These are phyloP conservation scores for Crocallis elinguaria DNA, from an alignment of 2,888 invertebrate species.

Conservation along the genomic window DNA sequence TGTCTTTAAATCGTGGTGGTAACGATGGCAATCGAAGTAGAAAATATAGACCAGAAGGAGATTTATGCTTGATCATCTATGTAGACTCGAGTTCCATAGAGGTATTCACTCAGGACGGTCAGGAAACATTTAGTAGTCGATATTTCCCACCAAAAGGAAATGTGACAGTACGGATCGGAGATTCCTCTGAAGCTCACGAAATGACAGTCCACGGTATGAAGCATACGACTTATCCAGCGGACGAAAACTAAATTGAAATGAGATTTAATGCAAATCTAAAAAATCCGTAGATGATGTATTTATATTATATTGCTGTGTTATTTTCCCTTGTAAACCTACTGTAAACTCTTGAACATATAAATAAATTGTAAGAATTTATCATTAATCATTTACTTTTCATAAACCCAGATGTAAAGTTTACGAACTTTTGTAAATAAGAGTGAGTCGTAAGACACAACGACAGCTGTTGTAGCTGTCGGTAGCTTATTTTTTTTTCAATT, in stretches of 20 bases:
- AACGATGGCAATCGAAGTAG: constrained; percentile 61
- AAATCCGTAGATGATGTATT: neutral
- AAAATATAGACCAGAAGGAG: constrained; percentile 52
- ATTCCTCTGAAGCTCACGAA: constrained; percentile 28
- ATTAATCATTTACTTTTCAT: no score
- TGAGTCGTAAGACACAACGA: no score
- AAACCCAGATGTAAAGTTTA: no score
- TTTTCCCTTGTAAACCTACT: no score
- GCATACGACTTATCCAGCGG: constrained; percentile 42
- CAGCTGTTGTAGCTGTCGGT: no score
- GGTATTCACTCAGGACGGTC: constrained; percentile 61
- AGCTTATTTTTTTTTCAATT: no score
- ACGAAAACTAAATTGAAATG: neutral
- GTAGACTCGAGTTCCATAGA: constrained; percentile 70
- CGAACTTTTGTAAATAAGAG: no score
- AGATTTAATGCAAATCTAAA: neutral
- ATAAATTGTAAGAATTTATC: no score
- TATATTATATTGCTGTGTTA: no score
- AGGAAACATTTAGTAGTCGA: constrained; percentile 64
- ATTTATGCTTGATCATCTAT: constrained; percentile 50
- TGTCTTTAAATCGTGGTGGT: constrained; percentile 66
- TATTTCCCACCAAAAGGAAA: constrained; percentile 56
- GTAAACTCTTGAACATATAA: no score
- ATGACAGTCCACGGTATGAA: constrained; percentile 46
- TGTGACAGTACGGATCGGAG: constrained; percentile 45